phyloP scores from a whole-genome alignment of 1,140 invertebrate species.

The Saccostrea cuccullata region DNA sequence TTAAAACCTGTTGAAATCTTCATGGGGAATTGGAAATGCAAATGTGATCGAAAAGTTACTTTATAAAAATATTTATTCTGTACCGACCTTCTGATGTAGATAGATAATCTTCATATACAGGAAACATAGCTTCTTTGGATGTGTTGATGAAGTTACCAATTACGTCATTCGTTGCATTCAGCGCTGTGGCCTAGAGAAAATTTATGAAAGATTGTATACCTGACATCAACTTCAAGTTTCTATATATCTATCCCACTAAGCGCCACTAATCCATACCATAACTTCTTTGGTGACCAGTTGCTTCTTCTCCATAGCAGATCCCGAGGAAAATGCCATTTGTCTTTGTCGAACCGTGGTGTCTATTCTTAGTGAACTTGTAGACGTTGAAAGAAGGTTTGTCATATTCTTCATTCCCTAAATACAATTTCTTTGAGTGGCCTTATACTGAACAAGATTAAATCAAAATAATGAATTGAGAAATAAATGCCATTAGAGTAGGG shows the following conservation, averaged over 20 bases:
- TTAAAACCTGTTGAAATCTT: neutral
- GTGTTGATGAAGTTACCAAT: conserved; percentile 22
- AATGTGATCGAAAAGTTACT: neutral
- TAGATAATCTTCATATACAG: conserved; percentile 48
- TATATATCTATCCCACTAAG: neutral
- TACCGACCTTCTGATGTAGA: conserved; percentile 46
- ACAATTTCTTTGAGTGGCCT: neutral
- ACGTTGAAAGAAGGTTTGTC: neutral
- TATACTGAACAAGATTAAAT: neutral
- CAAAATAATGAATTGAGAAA: too few relatives aligned
- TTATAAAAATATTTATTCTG: neutral
- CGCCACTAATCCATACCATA: neutral
- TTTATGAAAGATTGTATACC: neutral
- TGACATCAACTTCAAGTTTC: neutral
- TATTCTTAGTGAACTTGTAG: conserved; percentile 7
- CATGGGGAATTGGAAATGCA: too few relatives aligned
- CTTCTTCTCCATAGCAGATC: conserved; percentile 24
- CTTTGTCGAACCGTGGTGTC: neutral
- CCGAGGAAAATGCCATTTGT: conserved; percentile 1
- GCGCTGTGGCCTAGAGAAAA: neutral
- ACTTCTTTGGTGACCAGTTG: neutral
- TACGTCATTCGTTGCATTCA: neutral
- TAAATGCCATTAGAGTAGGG: too few relatives aligned
- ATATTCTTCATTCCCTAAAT: neutral
- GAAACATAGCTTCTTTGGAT: conserved; percentile 5